Conservation (phyloP, 1,140 invertebrate genomes). For the Zaprionus inermis region DNA sequence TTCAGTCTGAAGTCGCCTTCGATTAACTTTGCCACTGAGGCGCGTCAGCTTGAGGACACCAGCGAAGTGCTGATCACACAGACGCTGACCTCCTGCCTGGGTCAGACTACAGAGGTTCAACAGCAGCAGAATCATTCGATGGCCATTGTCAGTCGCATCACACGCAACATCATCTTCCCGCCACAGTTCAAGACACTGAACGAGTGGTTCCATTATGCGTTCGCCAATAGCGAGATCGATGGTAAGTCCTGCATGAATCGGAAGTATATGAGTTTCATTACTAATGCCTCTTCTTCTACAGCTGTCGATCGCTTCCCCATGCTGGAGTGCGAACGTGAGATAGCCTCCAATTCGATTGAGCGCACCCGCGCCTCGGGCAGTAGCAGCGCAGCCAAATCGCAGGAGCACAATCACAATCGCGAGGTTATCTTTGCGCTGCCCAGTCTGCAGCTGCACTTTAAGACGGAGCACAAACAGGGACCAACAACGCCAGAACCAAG, state of each 20-base stretch:
- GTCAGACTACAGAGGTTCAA: constrained; percentile 88
- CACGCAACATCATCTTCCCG: constrained; percentile 95
- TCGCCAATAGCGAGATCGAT: constrained; percentile 96
- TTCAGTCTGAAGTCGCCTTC: constrained; percentile 97
- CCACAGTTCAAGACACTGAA: constrained; percentile 96
- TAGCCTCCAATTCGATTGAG: constrained; percentile 85
- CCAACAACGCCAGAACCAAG: constrained; percentile 88
- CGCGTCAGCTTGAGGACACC: constrained; percentile 89
- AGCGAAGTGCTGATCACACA: constrained; percentile 90
- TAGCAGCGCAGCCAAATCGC: constrained; percentile 86
- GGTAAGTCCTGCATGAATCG: constrained; percentile 86
- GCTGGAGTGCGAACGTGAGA: constrained; percentile 88
- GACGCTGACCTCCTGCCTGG: constrained; percentile 95
- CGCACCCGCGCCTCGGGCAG: constrained; percentile 81
- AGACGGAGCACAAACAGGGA: constrained; percentile 95
- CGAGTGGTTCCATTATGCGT: constrained; percentile 99
- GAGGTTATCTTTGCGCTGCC: constrained; percentile 98
- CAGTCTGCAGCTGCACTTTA: constrained; percentile 95
- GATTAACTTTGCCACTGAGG: constrained; percentile 97
- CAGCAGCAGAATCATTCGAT: constrained; percentile 92
- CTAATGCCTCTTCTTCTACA: constrained; percentile 81
- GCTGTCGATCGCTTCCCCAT: constrained; percentile 95
- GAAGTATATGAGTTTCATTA: background rate
- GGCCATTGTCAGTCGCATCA: constrained; percentile 96
- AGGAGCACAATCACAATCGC: constrained; percentile 94